These are phyloP conservation scores for Tragelaphus buxtoni DNA, from an alignment of 2,113 vertebrate species.

Conservation along the genomic window DNA sequence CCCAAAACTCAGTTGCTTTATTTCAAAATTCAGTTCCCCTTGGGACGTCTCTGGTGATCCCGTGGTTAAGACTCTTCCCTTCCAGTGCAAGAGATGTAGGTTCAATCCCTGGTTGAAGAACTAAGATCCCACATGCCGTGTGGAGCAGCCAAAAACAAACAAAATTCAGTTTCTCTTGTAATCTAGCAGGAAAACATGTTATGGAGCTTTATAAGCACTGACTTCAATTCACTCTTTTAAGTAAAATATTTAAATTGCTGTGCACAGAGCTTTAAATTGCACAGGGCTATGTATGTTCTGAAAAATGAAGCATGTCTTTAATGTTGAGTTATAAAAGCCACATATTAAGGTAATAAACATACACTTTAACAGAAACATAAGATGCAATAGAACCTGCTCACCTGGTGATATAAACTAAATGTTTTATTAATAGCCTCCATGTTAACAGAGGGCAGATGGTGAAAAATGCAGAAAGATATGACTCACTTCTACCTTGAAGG, in stretches of 20 bases:
- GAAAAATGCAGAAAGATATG: not conserved
- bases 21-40: not conserved
- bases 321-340: conserved; percentile 3
- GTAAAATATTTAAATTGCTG: not conserved
- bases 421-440: not conserved
- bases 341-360: not conserved
- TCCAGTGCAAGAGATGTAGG: not conserved
- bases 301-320: not conserved
- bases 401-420: conserved; percentile 25
- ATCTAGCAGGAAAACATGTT: not conserved
- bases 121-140: not conserved
- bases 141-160: not conserved
- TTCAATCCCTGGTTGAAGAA: not conserved
- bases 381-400: not conserved
- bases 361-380: not conserved
- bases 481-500: conserved; percentile 8
- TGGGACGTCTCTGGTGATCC: not conserved
- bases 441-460: not conserved
- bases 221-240: not conserved
- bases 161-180: not conserved
- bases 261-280: not conserved
- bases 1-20: not conserved
- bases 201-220: not conserved
- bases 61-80: not conserved
- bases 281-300: not conserved